Evolutionary conservation across 2,113 vertebrate genomes (phyloP).

Genomic region (Nothocercus nigrocapillus): DNA sequence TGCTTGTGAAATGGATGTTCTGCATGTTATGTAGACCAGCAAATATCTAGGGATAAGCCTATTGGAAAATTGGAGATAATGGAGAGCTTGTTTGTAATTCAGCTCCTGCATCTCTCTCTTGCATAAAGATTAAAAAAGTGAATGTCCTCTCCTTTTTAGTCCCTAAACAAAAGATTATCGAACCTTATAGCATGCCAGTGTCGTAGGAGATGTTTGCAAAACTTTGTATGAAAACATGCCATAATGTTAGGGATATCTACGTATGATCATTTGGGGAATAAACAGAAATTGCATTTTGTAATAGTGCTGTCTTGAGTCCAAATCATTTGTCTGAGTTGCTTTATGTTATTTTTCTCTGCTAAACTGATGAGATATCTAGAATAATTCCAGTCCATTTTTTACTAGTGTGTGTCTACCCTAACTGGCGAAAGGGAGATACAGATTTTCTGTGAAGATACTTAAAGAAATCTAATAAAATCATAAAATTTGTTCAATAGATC

Average conservation of each 20-base stretch:
- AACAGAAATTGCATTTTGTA: not conserved
- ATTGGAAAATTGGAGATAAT: not conserved
- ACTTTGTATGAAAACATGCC: not conserved
- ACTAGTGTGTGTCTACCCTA: not conserved
- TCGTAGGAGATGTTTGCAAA: not conserved
- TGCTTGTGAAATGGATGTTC: not conserved
- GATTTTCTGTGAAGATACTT: not conserved
- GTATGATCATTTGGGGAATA: not conserved
- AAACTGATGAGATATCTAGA: not conserved
- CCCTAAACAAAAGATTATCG: not conserved
- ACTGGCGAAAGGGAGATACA: not conserved
- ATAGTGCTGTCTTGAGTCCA: not conserved
- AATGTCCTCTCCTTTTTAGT: not conserved
- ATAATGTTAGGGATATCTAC: not conserved
- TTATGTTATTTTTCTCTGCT: not conserved
- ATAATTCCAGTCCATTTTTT: not conserved
- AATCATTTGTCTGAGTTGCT: not conserved
- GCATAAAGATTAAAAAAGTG: not conserved
- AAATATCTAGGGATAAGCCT: not conserved
- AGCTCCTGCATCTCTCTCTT: not conserved
- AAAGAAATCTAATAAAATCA: not conserved
- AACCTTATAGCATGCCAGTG: not conserved
- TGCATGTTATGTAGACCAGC: not conserved
- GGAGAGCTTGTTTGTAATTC: not conserved
- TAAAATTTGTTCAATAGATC: not conserved